Conservation (phyloP, 2,113 vertebrate genomes). For the Spermophilus dauricus region DNA sequence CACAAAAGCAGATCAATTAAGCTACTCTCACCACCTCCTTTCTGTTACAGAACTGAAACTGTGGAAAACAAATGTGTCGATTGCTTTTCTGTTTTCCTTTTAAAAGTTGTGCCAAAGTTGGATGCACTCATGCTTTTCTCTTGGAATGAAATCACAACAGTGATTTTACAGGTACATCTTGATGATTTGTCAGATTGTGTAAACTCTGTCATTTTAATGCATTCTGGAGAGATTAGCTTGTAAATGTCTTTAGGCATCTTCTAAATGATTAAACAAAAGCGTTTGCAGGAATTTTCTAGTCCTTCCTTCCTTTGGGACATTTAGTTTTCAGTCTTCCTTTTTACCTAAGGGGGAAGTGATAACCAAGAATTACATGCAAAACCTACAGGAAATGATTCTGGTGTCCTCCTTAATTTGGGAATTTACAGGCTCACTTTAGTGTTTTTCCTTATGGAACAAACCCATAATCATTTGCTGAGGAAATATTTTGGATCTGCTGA, state of each 20-base stretch:
- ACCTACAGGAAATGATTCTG: not conserved
- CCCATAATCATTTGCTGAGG: slow-evolving; percentile 51
- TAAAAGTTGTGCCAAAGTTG: not conserved
- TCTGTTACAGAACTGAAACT: not conserved
- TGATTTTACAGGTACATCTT: not conserved
- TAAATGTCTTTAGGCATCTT: not conserved
- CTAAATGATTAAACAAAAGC: not conserved
- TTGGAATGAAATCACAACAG: not conserved
- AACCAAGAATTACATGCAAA: not conserved
- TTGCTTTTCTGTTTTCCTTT: not conserved
- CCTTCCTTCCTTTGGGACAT: not conserved
- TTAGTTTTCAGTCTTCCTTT: not conserved
- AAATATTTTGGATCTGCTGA: slow-evolving; percentile 41
- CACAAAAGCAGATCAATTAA: not conserved
- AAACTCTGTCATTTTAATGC: not conserved
- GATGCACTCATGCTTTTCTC: not conserved
- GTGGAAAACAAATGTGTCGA: not conserved
- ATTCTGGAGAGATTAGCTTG: not conserved
- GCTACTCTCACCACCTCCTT: accelerated
- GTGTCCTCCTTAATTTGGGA: not conserved
- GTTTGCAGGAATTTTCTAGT: not conserved
- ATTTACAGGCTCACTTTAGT: not conserved
- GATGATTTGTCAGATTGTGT: not conserved
- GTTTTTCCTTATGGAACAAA: not conserved
- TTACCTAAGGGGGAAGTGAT: not conserved